Evolutionary conservation across 35 echinoderm and acorn worm species (phyloP).

Genomic region (Ophioderma brevispina): DNA sequence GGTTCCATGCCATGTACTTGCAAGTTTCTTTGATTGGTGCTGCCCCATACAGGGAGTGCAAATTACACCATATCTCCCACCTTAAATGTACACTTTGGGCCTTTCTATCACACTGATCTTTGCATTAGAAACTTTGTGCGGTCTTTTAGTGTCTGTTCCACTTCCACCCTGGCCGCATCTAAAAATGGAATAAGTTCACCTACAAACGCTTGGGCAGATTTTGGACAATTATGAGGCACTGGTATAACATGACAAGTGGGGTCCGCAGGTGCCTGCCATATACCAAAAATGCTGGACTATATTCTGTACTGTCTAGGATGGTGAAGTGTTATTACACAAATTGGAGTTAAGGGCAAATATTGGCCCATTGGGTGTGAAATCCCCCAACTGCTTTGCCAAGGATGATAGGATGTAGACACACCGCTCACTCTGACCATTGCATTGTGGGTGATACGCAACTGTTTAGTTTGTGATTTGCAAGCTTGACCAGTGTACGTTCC

Average conservation of each 20-base stretch:
- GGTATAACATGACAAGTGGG: background rate
- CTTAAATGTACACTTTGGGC: background rate
- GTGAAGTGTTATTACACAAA: slow-evolving; percentile 32
- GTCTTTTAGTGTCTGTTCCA: background rate
- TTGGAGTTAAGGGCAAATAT: background rate
- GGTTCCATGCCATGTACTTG: slow-evolving; percentile 32
- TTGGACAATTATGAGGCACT: background rate
- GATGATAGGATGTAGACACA: slow-evolving; percentile 31
- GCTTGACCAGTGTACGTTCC: slow-evolving; percentile 19
- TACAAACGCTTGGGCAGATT: background rate
- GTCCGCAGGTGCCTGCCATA: background rate
- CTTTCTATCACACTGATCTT: background rate
- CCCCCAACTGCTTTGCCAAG: background rate
- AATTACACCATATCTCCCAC: slow-evolving; percentile 59
- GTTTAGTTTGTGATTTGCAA: slow-evolving; percentile 51
- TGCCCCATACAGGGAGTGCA: background rate
- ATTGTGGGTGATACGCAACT: slow-evolving; percentile 56
- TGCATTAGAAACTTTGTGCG: background rate
- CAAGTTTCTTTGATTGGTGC: slow-evolving; percentile 22
- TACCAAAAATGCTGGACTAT: slow-evolving; percentile 22
- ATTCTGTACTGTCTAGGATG: slow-evolving; percentile 18
- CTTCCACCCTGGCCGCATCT: background rate
- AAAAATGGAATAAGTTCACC: background rate
- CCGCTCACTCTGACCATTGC: slow-evolving; percentile 59
- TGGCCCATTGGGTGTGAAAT: background rate